Base-by-base conservation (phyloP, 2,797 vertebrate genomes). In the Emys orbicularis region DNA sequence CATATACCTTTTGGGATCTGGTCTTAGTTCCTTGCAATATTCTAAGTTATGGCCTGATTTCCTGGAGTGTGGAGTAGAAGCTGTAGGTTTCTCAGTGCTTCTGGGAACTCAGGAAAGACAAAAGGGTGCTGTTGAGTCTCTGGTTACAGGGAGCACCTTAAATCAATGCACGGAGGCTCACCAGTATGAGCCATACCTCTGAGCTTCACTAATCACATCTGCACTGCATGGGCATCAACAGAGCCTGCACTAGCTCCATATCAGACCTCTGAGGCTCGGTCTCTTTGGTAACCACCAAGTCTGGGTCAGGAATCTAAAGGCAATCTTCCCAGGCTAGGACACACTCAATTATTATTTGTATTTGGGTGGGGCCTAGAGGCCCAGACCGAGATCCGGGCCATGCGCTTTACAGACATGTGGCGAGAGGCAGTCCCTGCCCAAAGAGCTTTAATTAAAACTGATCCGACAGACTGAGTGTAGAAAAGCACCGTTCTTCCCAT, bases 111-210 rank as follows among this genome's bases (percentile, higher is more conserved):
- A 0, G 27, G 82, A 72, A 91, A 65, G 11, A 1, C 86, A 79
- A 11, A 0, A 0, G 87, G 95, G 93, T 77, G 31, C 56, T 85
- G 89, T 61, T 87, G 89, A 76, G 92, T 65, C 87, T 96, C 95
- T 97, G 95, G 74, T 77, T 49, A 77, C 25, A 31, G 25, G 74
- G 83, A 96, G 95, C 81, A 95, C 65, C 83, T 95, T 90, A 89
- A 94, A 72, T 15, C 65, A 83, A 25, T 79, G 80, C 82, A 5
- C n/a, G 0, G 8, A 90, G 89, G 44, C 86, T n/a, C 84, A 29
- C 89, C 82, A 65, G 47, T 1, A 53, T n/a, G n/a, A 94, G 68
- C 11, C 89, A 74, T 31, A 52, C 84, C 8, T 10, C 82, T 41
- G 89, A 92, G 79, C 59, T 68, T 89, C 54, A 56, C 1, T 59